Evolutionary conservation across 2,888 invertebrate genomes (phyloP).

Genomic region (Meteorus cinctellus): DNA sequence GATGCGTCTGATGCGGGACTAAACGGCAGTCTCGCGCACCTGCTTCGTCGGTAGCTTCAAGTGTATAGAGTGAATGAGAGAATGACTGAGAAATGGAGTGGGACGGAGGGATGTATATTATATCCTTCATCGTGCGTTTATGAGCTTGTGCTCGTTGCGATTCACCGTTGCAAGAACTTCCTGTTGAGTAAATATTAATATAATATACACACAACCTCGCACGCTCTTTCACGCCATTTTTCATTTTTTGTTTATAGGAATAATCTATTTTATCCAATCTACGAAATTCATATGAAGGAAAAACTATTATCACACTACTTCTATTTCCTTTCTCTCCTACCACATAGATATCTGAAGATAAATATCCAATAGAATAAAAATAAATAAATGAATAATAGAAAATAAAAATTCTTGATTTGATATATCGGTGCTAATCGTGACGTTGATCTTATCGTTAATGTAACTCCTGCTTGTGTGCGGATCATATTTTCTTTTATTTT

Average conservation of each 20-base stretch:
- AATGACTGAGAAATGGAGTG: background rate
- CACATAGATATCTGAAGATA: too few relatives aligned
- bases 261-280: background rate
- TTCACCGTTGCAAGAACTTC: conserved; percentile 45
- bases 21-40: conserved; percentile 38
- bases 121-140: conserved; percentile 47
- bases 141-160: conserved; percentile 44
- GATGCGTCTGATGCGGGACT: conserved; percentile 42
- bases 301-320: background rate
- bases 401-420: conserved; percentile 1
- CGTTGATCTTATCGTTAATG: conserved; percentile 9
- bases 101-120: conserved; percentile 33
- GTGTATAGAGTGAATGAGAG: background rate
- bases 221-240: background rate
- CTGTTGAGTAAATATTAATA: conserved; percentile 39
- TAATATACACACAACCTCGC: background rate
- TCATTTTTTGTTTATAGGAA: background rate
- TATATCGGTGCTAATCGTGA: conserved; percentile 18
- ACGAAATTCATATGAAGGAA: background rate
- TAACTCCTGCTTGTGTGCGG: background rate
- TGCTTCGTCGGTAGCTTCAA: conserved; percentile 42
- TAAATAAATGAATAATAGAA: background rate
- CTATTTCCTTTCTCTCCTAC: too few relatives aligned
- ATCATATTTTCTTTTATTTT: background rate
- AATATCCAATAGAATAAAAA: background rate